Percentiles rank a stretch among this genome's conserved stretches.
Evolutionary conservation across 2,888 invertebrate genomes (phyloP).

Genomic region (Troides oblongomaculatus): DNA sequence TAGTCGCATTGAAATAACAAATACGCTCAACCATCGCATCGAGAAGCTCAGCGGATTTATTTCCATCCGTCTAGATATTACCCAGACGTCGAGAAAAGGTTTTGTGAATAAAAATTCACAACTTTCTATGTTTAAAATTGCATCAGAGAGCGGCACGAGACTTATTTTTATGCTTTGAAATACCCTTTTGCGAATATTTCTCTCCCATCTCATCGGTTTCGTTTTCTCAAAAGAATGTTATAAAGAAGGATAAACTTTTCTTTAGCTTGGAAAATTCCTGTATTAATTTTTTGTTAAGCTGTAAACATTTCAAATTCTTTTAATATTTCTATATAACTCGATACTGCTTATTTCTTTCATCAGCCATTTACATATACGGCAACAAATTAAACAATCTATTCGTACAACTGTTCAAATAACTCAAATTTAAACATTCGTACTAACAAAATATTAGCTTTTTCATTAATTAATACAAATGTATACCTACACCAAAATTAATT

Average conservation of each 20-base stretch:
- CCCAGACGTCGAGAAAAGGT: neutral
- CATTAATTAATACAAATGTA: no score
- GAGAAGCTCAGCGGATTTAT: neutral
- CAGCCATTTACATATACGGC: neutral
- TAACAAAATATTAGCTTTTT: no score
- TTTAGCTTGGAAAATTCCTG: neutral
- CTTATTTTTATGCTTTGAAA: slow-evolving; percentile 17
- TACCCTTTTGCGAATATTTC: slow-evolving; percentile 12
- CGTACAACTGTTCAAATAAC: no score
- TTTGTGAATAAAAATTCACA: neutral
- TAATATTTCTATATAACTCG: neutral
- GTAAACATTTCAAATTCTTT: neutral
- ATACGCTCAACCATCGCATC: neutral
- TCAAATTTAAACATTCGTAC: no score
- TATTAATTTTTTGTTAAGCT: neutral
- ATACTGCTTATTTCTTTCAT: neutral
- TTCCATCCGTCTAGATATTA: neutral
- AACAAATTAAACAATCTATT: no score
- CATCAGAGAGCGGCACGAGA: slow-evolving; percentile 7
- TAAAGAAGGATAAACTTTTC: neutral
- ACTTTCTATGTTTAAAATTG: slow-evolving; percentile 9
- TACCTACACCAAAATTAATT: no score
- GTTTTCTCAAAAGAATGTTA: neutral
- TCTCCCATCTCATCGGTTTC: slow-evolving; percentile 6
- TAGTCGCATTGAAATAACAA: neutral